A percentile compares a stretch with the other conserved stretches of the same genome.
Conservation (phyloP, 2,113 vertebrate species). For the Tetrao urogallus region DNA sequence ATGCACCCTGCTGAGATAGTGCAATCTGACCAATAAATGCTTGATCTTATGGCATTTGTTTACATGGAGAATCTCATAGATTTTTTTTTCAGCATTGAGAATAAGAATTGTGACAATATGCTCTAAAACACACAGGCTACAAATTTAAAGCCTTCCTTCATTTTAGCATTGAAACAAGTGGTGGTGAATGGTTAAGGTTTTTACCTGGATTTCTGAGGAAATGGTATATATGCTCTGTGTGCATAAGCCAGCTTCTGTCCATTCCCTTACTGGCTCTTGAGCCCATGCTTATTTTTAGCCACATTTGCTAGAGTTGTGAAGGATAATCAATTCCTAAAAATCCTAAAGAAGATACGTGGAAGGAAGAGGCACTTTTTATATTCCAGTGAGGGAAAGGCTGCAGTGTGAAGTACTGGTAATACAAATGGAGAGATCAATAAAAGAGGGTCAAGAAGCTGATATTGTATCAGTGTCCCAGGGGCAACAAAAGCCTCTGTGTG, state of each 20-base stretch:
- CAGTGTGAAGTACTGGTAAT: neutral
- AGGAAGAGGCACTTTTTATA: neutral
- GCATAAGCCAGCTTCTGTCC: neutral
- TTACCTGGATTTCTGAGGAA: neutral
- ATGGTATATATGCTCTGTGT: neutral
- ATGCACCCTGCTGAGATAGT: neutral
- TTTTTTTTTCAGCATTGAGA: neutral
- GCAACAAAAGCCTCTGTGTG: neutral
- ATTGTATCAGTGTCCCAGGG: neutral
- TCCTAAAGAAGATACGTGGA: neutral
- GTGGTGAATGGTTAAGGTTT: neutral
- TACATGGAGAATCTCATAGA: neutral
- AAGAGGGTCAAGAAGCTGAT: neutral
- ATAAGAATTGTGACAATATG: neutral
- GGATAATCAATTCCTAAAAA: neutral
- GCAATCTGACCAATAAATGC: neutral
- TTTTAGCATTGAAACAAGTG: neutral
- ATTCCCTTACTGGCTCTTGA: neutral
- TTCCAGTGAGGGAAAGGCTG: neutral
- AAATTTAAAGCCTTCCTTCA: neutral
- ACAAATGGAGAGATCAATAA: neutral
- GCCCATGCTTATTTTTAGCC: neutral
- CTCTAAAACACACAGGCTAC: neutral
- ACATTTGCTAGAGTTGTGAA: neutral
- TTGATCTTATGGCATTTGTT: neutral